A percentile compares a stretch with the other conserved stretches of the same genome.
phyloP scores from a whole-genome alignment of 2,888 invertebrate species.

The Melanostoma scalare region DNA sequence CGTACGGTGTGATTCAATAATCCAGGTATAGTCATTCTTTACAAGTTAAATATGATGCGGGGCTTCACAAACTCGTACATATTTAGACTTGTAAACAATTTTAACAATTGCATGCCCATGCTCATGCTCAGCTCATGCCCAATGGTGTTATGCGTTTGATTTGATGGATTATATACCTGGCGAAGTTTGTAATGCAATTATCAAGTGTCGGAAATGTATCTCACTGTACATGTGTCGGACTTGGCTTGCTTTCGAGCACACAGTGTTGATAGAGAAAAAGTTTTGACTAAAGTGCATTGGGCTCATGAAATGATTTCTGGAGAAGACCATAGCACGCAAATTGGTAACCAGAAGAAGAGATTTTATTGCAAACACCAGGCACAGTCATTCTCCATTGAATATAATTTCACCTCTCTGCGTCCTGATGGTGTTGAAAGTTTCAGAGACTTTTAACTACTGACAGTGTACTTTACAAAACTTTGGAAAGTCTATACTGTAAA shows the following conservation, averaged over 20 bases:
- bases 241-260: slow-evolving; percentile 27
- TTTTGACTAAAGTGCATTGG: slow-evolving; percentile 5
- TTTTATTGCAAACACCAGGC: slow-evolving; percentile 59
- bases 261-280: slow-evolving; percentile 13
- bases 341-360: slow-evolving; percentile 35
- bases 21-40: slow-evolving; percentile 18
- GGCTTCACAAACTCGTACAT: neutral
- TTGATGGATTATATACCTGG: slow-evolving; percentile 66
- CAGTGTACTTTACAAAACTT: slow-evolving; percentile 46
- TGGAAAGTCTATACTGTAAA: slow-evolving; percentile 51
- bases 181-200: slow-evolving; percentile 70
- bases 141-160: slow-evolving; percentile 27
- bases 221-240: neutral
- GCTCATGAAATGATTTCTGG: slow-evolving; percentile 30
- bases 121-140: slow-evolving; percentile 21
- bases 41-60: slow-evolving; percentile 9
- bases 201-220: slow-evolving; percentile 72
- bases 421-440: slow-evolving; percentile 1
- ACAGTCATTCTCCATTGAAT: slow-evolving; percentile 48
- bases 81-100: slow-evolving; percentile 17
- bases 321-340: slow-evolving; percentile 58
- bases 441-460: slow-evolving; percentile 10
- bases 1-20: slow-evolving; percentile 60
- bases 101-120: neutral
- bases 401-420: slow-evolving; percentile 2